phyloP scores from a whole-genome alignment of 2,888 invertebrate genomes.

The Drosophila cognata region DNA sequence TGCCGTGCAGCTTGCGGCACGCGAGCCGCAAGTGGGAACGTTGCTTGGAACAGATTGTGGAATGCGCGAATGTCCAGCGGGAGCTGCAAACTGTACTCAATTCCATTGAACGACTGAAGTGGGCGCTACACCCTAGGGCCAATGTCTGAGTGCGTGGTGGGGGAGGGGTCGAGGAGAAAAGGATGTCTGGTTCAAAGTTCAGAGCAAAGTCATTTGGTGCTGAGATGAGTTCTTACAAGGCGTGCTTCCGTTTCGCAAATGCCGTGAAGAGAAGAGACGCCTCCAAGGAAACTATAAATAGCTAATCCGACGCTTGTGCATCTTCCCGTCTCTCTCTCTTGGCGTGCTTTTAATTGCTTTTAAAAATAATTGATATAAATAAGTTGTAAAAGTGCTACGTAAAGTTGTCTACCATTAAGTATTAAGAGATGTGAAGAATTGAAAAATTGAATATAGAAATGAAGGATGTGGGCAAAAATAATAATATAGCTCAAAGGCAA shows the following conservation, averaged over 20 bases:
- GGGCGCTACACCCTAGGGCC: conserved; percentile 4
- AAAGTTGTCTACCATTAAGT: not conserved
- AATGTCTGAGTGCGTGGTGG: conserved; percentile 7
- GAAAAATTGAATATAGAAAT: not conserved
- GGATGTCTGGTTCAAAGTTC: conserved; percentile 49
- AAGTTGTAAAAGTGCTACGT: conserved; percentile 21
- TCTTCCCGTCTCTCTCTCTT: not conserved
- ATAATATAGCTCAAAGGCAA: no score
- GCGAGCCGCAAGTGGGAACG: conserved; percentile 47
- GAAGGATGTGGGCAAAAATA: not conserved
- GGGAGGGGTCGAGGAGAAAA: not conserved
- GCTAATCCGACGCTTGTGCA: conserved; percentile 1
- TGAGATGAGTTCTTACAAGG: conserved; percentile 10
- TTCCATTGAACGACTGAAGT: conserved; percentile 40
- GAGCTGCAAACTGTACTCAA: conserved; percentile 39
- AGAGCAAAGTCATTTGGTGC: conserved; percentile 29
- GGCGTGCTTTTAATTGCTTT: conserved; percentile 28
- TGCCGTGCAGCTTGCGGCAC: conserved; percentile 37
- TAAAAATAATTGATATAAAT: conserved; percentile 37
- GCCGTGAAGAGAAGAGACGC: not conserved
- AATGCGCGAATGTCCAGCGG: conserved; percentile 43
- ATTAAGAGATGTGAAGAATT: not conserved
- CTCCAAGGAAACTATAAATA: conserved; percentile 23
- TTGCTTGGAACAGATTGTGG: conserved; percentile 47
- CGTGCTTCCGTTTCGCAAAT: not conserved